Conservation (phyloP, 92 coral and sea anemone species). For the Porites evermanni region DNA sequence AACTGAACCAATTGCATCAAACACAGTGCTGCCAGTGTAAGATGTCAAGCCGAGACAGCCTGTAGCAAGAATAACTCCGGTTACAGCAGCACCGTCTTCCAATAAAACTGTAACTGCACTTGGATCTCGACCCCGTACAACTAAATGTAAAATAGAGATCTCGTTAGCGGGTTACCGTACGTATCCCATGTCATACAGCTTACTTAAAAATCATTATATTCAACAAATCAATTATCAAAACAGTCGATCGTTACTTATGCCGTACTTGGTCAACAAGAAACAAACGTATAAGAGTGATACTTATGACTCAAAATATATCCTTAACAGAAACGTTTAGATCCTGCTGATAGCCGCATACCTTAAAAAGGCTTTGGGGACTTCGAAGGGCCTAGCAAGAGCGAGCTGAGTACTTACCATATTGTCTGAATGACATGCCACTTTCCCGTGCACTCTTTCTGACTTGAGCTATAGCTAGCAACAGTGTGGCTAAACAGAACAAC, state of each 20-base stretch:
- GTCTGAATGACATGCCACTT: slow-evolving; percentile 90
- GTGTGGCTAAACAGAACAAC: slow-evolving; percentile 70
- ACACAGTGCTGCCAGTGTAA: slow-evolving; percentile 95
- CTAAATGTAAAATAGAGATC: slow-evolving; percentile 39
- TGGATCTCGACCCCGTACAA: slow-evolving; percentile 98
- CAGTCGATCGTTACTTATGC: too few species aligned
- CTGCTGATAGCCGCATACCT: too few species aligned
- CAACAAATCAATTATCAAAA: too few species aligned
- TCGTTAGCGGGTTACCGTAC: background rate
- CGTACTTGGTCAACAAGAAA: too few species aligned
- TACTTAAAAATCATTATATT: too few species aligned
- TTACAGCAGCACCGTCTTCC: slow-evolving; percentile 98
- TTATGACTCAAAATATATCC: too few species aligned
- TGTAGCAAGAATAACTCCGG: slow-evolving; percentile 93
- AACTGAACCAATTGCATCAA: slow-evolving; percentile 94
- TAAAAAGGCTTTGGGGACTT: too few species aligned
- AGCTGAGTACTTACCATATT: slow-evolving; percentile 75
- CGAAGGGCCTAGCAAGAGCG: too few species aligned
- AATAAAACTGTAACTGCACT: slow-evolving; percentile 92
- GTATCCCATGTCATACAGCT: too few species aligned
- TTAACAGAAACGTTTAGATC: too few species aligned
- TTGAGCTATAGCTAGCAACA: slow-evolving; percentile 87
- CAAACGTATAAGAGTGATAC: too few species aligned
- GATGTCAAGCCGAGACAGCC: slow-evolving; percentile 92
- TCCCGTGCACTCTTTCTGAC: slow-evolving; percentile 92